phyloP scores from a whole-genome alignment of 2,113 vertebrate genomes.

The Cyprinus carpio region DNA sequence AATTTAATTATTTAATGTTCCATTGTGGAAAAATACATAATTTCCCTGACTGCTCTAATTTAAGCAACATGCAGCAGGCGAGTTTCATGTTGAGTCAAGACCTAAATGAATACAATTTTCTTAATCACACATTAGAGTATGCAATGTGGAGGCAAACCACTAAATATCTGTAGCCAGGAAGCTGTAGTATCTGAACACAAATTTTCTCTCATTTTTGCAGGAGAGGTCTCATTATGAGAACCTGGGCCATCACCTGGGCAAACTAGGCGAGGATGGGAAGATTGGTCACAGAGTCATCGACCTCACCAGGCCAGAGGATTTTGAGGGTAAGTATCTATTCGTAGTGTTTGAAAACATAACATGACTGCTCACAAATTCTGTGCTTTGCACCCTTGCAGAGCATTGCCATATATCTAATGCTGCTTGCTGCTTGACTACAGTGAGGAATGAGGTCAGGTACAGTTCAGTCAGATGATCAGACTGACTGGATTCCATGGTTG shows the following conservation, averaged over 20 bases:
- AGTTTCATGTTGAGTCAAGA: background rate
- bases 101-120: background rate
- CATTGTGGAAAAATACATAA: background rate
- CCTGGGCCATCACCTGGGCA: slow-evolving; percentile 88
- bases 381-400: background rate
- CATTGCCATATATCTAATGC: background rate
- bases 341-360: background rate
- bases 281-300: slow-evolving; percentile 96
- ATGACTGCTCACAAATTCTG: background rate
- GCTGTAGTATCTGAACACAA: slow-evolving; percentile 46
- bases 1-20: background rate
- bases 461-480: background rate
- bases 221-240: slow-evolving; percentile 94
- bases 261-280: slow-evolving; percentile 92
- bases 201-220: slow-evolving; percentile 69
- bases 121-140: background rate
- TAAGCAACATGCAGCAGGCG: background rate
- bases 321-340: slow-evolving; percentile 85
- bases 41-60: background rate
- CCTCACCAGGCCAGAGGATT: slow-evolving; percentile 95
- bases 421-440: background rate
- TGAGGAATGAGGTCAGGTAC: slow-evolving; percentile 23
- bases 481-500: slow-evolving; percentile 17
- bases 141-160: background rate
- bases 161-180: slow-evolving; percentile 43